phyloP scores from a whole-genome alignment of 2,797 vertebrate species.

The Triplophysa bombifrons region DNA sequence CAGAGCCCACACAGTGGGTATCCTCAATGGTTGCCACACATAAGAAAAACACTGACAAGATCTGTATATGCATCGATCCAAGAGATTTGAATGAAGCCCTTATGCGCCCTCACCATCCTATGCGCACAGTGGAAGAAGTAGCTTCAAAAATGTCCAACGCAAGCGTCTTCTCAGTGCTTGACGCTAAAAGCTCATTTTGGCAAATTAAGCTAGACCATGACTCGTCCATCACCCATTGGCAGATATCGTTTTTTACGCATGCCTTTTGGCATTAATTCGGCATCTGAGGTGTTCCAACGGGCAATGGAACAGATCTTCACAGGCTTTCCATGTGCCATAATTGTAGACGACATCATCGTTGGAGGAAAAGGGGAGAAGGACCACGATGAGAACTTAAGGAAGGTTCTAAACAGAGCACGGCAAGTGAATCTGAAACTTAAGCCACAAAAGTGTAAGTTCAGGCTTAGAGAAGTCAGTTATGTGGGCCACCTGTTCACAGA shows the following conservation, averaged over 20 bases:
- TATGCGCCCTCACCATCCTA: conserved; percentile 1
- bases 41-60: conserved; percentile 1
- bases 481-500: conserved; percentile 17
- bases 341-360: not conserved
- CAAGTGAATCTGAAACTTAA: conserved; percentile 20
- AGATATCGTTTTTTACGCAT: not conserved
- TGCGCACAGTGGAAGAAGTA: not conserved
- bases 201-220: not conserved
- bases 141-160: not conserved
- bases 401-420: not conserved
- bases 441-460: conserved; percentile 21
- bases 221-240: not conserved
- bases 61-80: not conserved
- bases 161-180: not conserved
- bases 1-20: conserved; percentile 19
- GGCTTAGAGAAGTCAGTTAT: conserved; percentile 26
- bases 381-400: not conserved
- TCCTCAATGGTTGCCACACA: conserved; percentile 1
- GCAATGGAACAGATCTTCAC: conserved; percentile 12
- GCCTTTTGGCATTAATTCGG: conserved; percentile 10
- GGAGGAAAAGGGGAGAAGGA: not conserved
- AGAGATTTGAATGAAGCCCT: not conserved
- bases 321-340: not conserved
- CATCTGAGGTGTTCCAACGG: not conserved
- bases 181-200: conserved; percentile 1